phyloP scores from a whole-genome alignment of 2,888 invertebrate species.

The Pterostichus niger region DNA sequence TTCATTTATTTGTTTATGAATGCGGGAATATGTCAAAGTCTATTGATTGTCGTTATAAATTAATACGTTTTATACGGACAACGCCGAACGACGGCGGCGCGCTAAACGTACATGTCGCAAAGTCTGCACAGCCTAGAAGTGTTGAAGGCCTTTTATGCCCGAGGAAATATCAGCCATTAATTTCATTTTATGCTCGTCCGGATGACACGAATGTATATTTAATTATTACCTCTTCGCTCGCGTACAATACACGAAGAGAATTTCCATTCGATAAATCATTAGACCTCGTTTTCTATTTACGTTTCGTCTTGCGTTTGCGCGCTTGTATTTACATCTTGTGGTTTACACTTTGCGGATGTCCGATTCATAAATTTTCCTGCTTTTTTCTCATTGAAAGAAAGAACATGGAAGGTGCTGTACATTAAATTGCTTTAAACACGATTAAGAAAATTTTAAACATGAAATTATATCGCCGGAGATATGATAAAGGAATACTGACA shows the following conservation, averaged over 20 bases:
- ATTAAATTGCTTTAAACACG: slow-evolving; percentile 50
- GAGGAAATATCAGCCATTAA: slow-evolving; percentile 64
- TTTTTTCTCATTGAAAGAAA: slow-evolving; percentile 13
- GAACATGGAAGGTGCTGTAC: slow-evolving; percentile 44
- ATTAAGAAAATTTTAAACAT: slow-evolving; percentile 52
- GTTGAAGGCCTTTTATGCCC: slow-evolving; percentile 65
- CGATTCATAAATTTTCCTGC: slow-evolving; percentile 55
- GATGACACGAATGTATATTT: slow-evolving; percentile 61
- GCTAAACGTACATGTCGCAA: slow-evolving; percentile 41
- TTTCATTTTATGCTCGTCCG: slow-evolving; percentile 63
- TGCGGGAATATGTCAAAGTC: slow-evolving; percentile 55
- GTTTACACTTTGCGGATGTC: slow-evolving; percentile 40
- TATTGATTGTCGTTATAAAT: slow-evolving; percentile 55
- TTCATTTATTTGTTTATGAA: slow-evolving; percentile 52
- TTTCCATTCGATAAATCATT: slow-evolving; percentile 65
- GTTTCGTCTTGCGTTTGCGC: slow-evolving; percentile 14
- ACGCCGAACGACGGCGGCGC: slow-evolving; percentile 31
- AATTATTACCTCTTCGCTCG: slow-evolving; percentile 59
- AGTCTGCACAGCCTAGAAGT: slow-evolving; percentile 36
- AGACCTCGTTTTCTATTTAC: slow-evolving; percentile 56
- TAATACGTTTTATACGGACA: slow-evolving; percentile 54
- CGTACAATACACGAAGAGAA: slow-evolving; percentile 59
- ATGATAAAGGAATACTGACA: slow-evolving; percentile 40
- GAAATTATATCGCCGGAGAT: slow-evolving; percentile 51
- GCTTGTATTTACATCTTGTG: background rate